Evolutionary conservation across 2,797 vertebrate genomes (phyloP).

Genomic region (Schizopygopsis pylzovi): DNA sequence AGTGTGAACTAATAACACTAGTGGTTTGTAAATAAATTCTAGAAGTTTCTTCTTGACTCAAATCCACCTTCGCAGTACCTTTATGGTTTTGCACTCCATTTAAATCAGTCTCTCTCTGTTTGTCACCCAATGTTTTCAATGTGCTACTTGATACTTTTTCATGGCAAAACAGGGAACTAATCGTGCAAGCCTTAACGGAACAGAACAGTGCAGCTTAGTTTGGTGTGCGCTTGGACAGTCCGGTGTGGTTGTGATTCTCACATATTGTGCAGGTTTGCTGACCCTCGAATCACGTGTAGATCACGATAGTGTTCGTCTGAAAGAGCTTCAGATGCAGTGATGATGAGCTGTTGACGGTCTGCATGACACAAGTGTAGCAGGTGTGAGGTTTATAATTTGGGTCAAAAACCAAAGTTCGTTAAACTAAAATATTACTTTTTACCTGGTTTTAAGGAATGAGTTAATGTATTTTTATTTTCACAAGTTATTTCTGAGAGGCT

Average conservation of each 20-base stretch:
- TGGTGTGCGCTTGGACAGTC: constrained; percentile 5
- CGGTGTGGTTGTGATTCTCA: neutral
- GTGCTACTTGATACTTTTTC: neutral
- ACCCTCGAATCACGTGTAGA: constrained; percentile 10
- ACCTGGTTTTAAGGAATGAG: neutral
- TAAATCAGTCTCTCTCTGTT: neutral
- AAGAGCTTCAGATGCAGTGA: neutral
- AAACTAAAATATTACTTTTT: neutral
- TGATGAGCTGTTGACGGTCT: constrained; percentile 12
- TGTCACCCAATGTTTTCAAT: neutral
- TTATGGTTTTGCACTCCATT: neutral
- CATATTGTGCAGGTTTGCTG: neutral
- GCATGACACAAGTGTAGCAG: neutral
- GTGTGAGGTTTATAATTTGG: neutral
- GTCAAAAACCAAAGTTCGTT: neutral
- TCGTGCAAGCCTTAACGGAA: constrained; percentile 47
- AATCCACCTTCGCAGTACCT: neutral
- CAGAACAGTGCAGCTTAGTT: constrained; percentile 30
- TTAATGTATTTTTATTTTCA: constrained; percentile 7
- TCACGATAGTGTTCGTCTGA: neutral
- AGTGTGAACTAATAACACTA: constrained; percentile 34
- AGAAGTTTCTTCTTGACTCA: constrained; percentile 38
- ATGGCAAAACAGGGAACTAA: constrained; percentile 5
- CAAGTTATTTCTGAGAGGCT: neutral
- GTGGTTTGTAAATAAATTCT: constrained; percentile 50